Conservation (phyloP, 2,113 vertebrate species). For the Hippocampus abdominalis region DNA sequence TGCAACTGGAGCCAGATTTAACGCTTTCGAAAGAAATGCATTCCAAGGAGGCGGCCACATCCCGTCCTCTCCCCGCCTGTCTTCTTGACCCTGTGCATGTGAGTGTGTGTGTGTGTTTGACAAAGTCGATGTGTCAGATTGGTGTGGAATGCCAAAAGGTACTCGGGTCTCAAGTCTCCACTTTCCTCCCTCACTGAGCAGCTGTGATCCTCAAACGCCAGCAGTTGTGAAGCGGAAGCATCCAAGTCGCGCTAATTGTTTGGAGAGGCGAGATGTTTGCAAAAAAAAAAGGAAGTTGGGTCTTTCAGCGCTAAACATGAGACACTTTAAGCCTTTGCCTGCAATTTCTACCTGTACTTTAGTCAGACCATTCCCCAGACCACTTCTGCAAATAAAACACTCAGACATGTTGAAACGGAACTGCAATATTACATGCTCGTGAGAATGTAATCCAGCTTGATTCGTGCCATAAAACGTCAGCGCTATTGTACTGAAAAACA, state of each 20-base stretch:
- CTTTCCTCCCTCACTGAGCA: slow-evolving; percentile 5
- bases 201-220: slow-evolving; percentile 4
- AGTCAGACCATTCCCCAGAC: neutral
- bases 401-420: slow-evolving; percentile 15
- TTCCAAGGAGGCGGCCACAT: neutral
- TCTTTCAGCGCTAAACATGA: slow-evolving; percentile 1
- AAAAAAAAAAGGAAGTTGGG: neutral
- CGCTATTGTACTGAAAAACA: slow-evolving; percentile 33
- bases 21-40: neutral
- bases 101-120: slow-evolving; percentile 55
- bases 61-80: slow-evolving; percentile 31
- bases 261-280: slow-evolving; percentile 21
- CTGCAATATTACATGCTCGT: slow-evolving; percentile 4
- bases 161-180: slow-evolving; percentile 17
- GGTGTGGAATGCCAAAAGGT: slow-evolving; percentile 58
- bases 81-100: slow-evolving; percentile 29
- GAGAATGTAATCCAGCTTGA: slow-evolving; percentile 20
- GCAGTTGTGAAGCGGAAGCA: slow-evolving; percentile 9
- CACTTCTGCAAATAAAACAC: neutral
- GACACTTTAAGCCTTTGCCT: neutral
- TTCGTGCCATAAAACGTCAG: slow-evolving; percentile 23
- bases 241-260: slow-evolving; percentile 20
- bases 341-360: no score
- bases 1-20: neutral
- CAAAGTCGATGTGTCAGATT: slow-evolving; percentile 55